phyloP scores from a whole-genome alignment of 2,113 vertebrate species.

The Rhinolophus sinicus region DNA sequence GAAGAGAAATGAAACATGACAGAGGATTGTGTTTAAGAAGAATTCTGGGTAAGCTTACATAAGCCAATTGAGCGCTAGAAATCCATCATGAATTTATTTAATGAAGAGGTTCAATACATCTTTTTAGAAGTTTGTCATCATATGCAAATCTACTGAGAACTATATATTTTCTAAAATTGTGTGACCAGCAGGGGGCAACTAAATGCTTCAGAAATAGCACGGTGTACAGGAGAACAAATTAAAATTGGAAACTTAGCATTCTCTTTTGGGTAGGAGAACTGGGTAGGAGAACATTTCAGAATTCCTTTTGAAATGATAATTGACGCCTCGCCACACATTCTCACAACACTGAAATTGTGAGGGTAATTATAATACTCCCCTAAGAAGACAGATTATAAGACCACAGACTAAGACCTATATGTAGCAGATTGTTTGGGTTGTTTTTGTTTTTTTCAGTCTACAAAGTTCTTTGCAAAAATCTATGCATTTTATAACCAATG shows the following conservation, averaged over 20 bases:
- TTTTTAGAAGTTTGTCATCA: constrained; percentile 31
- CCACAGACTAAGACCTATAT: neutral
- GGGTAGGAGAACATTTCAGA: neutral
- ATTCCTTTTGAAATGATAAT: constrained; percentile 50
- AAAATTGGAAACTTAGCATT: constrained; percentile 45
- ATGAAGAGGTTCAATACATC: neutral
- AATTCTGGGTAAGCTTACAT: neutral
- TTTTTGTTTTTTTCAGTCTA: neutral
- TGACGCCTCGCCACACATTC: constrained; percentile 50
- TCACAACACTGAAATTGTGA: constrained; percentile 58
- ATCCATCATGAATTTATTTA: neutral
- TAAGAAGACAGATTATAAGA: constrained; percentile 48
- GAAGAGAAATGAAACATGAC: neutral
- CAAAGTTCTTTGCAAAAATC: constrained; percentile 27
- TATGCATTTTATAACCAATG: neutral
- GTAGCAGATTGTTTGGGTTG: constrained; percentile 7
- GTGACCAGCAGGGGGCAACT: constrained; percentile 69
- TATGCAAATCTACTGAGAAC: neutral
- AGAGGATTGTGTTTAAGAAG: neutral
- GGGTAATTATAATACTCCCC: constrained; percentile 45
- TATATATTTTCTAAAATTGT: constrained; percentile 21
- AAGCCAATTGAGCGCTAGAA: neutral
- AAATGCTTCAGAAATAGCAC: constrained; percentile 52
- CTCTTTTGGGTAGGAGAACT: constrained; percentile 2
- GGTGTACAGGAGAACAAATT: neutral